Evolutionary conservation across 2,888 invertebrate species (phyloP).

Genomic region (Cylindroiulus punctatus): DNA sequence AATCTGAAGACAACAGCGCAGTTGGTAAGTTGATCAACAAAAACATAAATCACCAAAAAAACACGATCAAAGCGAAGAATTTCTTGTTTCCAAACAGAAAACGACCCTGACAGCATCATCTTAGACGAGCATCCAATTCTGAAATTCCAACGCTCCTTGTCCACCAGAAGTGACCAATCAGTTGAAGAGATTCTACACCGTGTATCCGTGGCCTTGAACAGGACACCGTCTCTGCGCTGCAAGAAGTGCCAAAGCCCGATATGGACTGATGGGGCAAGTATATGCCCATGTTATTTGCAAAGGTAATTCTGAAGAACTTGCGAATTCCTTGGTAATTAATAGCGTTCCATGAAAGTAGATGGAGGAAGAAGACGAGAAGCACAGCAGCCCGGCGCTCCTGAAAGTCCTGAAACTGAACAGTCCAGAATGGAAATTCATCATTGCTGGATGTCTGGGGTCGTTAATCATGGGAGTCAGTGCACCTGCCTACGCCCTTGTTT

Average conservation of each 20-base stretch:
- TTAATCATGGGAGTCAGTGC: slow-evolving; percentile 76
- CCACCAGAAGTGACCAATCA: slow-evolving; percentile 37
- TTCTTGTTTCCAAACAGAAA: neutral
- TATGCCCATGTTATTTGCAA: neutral
- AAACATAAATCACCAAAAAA: neutral
- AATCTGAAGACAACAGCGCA: neutral
- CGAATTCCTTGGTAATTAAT: neutral
- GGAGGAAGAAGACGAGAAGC: slow-evolving; percentile 43
- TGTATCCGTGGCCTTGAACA: neutral
- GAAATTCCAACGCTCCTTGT: slow-evolving; percentile 38
- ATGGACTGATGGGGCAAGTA: neutral
- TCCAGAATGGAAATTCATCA: slow-evolving; percentile 76
- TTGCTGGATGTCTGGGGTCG: slow-evolving; percentile 73
- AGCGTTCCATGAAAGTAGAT: neutral
- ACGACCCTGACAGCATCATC: neutral
- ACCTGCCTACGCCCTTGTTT: slow-evolving; percentile 78
- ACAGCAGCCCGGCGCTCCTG: slow-evolving; percentile 62
- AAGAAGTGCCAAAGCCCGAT: slow-evolving; percentile 15
- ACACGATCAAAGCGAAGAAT: neutral
- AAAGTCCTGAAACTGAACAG: slow-evolving; percentile 74
- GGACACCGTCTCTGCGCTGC: slow-evolving; percentile 24
- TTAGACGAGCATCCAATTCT: neutral
- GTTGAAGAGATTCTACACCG: slow-evolving; percentile 17
- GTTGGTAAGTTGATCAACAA: neutral
- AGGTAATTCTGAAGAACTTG: neutral